These are phyloP conservation scores for Pandemis heparana DNA, from an alignment of 2,888 invertebrate species.

Conservation along the genomic window DNA sequence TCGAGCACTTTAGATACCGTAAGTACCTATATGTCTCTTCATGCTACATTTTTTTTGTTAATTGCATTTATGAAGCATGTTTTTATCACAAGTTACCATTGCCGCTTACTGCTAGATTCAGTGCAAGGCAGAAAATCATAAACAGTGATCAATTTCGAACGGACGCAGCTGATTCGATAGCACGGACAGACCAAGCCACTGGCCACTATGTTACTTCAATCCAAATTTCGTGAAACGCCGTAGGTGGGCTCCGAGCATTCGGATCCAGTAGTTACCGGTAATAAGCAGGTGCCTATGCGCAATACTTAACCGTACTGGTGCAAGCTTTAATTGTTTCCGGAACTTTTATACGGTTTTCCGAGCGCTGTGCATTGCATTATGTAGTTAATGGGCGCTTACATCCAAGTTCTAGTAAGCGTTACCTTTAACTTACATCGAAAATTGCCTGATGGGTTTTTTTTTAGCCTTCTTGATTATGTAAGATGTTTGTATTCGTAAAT, in stretches of 20 bases:
- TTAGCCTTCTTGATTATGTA: too few relatives aligned
- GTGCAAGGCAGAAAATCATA: too few relatives aligned
- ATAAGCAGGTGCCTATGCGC: slow-evolving; percentile 27
- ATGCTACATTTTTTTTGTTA: too few relatives aligned
- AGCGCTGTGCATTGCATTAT: not conserved
- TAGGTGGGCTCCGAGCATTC: slow-evolving; percentile 44
- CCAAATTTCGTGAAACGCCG: slow-evolving; percentile 67
- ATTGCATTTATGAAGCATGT: too few relatives aligned
- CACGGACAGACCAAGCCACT: slow-evolving; percentile 32
- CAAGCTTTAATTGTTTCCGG: slow-evolving; percentile 6
- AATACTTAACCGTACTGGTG: slow-evolving; percentile 17
- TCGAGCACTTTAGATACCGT: too few relatives aligned
- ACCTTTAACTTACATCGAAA: not conserved
- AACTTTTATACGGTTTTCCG: slow-evolving; percentile 5
- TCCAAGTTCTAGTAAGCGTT: not conserved
- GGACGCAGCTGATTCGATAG: not conserved
- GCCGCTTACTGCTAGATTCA: too few relatives aligned
- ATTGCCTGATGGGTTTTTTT: not conserved
- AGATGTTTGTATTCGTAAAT: too few relatives aligned
- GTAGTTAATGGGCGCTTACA: not conserved
- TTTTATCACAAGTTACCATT: too few relatives aligned
- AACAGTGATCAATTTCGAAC: too few relatives aligned
- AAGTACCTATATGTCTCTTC: too few relatives aligned
- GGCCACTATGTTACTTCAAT: slow-evolving; percentile 70
- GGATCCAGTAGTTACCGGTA: slow-evolving; percentile 44